Percentiles rank a stretch among this genome's conserved stretches.
Conservation (phyloP, 2,888 invertebrate species). For the Drosophila neonasuta region DNA sequence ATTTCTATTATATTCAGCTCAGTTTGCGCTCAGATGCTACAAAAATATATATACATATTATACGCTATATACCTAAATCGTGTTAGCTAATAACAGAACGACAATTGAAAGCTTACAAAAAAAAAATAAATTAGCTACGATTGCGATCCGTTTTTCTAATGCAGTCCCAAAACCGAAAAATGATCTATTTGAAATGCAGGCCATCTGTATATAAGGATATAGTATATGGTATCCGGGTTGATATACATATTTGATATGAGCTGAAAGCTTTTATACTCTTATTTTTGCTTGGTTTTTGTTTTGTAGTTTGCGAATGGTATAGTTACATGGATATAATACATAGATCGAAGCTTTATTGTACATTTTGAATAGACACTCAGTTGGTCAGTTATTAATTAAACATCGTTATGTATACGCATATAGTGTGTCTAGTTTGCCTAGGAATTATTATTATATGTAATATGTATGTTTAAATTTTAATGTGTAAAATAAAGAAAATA, state of each 20-base stretch:
- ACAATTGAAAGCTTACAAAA: slow-evolving; percentile 51
- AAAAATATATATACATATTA: slow-evolving; percentile 65
- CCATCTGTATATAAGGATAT: slow-evolving; percentile 28
- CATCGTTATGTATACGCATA: slow-evolving; percentile 20
- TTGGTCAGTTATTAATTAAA: slow-evolving; percentile 60
- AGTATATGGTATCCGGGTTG: slow-evolving; percentile 15
- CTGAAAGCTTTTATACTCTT: slow-evolving; percentile 38
- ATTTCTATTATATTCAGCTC: slow-evolving; percentile 61
- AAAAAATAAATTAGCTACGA: slow-evolving; percentile 30
- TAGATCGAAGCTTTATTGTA: slow-evolving; percentile 59
- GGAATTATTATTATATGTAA: slow-evolving; percentile 35
- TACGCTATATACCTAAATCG: slow-evolving; percentile 54
- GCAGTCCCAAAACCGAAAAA: slow-evolving; percentile 55
- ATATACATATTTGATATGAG: slow-evolving; percentile 44
- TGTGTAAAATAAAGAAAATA: slow-evolving; percentile 55
- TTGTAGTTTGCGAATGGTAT: slow-evolving; percentile 25
- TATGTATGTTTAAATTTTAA: slow-evolving; percentile 28
- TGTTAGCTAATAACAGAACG: slow-evolving; percentile 58
- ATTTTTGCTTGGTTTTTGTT: slow-evolving; percentile 16
- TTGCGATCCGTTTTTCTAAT: slow-evolving; percentile 35
- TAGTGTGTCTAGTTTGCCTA: slow-evolving; percentile 39
- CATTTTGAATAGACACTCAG: slow-evolving; percentile 55
- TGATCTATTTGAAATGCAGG: slow-evolving; percentile 48
- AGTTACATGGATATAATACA: slow-evolving; percentile 48
- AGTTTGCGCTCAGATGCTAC: slow-evolving; percentile 53